A percentile compares a stretch with the other conserved stretches of the same genome.
These are phyloP conservation scores for Crenichthys baileyi DNA, from an alignment of 2,797 vertebrate genomes.

Conservation along the genomic window DNA sequence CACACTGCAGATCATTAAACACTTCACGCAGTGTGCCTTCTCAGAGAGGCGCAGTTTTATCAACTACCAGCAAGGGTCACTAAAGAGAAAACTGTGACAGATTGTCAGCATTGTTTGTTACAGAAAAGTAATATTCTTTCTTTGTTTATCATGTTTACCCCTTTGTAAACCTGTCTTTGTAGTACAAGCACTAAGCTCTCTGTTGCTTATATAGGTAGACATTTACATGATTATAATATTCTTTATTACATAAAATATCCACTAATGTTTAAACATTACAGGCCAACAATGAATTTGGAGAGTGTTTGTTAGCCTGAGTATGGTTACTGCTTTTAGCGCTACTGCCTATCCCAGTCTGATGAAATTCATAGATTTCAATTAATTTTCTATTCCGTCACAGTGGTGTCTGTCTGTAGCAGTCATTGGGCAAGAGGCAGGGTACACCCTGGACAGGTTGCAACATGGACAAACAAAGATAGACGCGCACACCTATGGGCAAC, in stretches of 20 bases:
- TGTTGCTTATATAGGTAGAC: background rate
- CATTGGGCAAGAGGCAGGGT: background rate
- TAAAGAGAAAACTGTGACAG: slow-evolving; percentile 16
- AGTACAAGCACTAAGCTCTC: background rate
- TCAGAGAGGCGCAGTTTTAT: background rate
- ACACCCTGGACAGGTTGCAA: slow-evolving; percentile 3
- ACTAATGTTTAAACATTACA: background rate
- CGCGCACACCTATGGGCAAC: background rate
- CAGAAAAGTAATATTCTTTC: background rate
- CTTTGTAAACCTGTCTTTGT: background rate
- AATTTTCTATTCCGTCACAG: background rate
- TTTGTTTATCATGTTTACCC: no score
- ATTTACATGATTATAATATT: background rate
- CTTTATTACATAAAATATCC: background rate
- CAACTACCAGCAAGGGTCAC: slow-evolving; percentile 49
- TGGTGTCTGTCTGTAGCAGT: background rate
- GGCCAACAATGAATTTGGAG: background rate
- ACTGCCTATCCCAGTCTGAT: background rate
- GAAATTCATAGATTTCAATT: background rate
- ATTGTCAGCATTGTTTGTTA: background rate
- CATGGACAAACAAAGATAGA: background rate
- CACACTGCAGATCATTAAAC: background rate
- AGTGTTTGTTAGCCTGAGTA: background rate
- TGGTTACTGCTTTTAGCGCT: background rate
- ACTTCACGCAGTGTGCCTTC: background rate